Percentiles rank a stretch among this genome's conserved stretches.
These are phyloP conservation scores for Rambutsinella grinnellia DNA, from an alignment of 2,888 invertebrate genomes.

Conservation along the genomic window DNA sequence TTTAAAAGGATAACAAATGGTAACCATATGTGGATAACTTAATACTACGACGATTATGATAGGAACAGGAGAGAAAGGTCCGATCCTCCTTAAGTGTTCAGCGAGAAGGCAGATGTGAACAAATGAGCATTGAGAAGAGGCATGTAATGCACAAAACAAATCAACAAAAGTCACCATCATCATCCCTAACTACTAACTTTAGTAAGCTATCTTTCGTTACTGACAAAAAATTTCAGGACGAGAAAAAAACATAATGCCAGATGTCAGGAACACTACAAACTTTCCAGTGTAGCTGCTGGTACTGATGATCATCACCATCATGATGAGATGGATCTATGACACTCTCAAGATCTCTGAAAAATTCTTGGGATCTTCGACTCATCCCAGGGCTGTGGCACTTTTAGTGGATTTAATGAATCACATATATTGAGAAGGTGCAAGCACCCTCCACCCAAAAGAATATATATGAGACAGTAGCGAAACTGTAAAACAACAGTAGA, in stretches of 20 bases:
- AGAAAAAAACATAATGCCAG: conserved; percentile 15
- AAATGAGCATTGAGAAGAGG: conserved; percentile 8
- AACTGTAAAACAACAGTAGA: too few species aligned
- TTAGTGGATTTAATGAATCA: background rate
- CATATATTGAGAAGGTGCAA: background rate
- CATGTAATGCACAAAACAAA: conserved; percentile 21
- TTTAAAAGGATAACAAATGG: conserved; percentile 49
- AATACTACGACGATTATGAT: conserved; percentile 9
- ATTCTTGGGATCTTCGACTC: too few species aligned
- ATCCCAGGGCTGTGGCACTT: too few species aligned
- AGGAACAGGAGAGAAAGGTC: background rate
- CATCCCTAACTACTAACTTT: background rate
- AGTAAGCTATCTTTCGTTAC: background rate
- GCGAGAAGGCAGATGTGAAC: conserved; percentile 18
- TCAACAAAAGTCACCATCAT: conserved; percentile 11
- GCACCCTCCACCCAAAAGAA: too few species aligned
- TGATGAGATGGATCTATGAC: background rate
- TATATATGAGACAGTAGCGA: too few species aligned
- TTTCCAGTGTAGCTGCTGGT: background rate
- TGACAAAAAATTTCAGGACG: background rate
- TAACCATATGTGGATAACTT: conserved; percentile 43
- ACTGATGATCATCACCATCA: background rate
- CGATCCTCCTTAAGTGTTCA: background rate
- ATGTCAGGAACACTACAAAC: conserved; percentile 10
- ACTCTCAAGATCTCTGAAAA: background rate